A percentile compares a stretch with the other conserved stretches of the same genome.
These are phyloP conservation scores for Molorchus minor DNA, from an alignment of 2,888 invertebrate species.

Conservation along the genomic window DNA sequence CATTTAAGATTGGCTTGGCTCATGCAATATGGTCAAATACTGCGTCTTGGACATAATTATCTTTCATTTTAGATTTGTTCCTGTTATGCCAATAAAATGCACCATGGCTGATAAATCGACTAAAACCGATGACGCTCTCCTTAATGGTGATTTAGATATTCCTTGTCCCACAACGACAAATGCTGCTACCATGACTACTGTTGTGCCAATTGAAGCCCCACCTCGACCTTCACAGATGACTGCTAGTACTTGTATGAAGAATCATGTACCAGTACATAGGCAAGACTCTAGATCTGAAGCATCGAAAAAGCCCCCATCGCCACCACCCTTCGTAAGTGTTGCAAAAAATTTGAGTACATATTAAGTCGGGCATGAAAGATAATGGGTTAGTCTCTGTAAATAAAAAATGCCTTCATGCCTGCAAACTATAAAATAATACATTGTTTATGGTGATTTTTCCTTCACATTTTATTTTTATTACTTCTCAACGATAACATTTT, in stretches of 20 bases:
- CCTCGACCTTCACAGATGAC: conserved; percentile 50
- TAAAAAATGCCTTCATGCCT: too few relatives aligned
- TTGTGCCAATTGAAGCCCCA: conserved; percentile 55
- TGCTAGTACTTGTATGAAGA: conserved; percentile 49
- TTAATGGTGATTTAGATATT: conserved; percentile 54
- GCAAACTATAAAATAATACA: too few relatives aligned
- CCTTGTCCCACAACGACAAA: conserved; percentile 62
- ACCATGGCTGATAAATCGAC: conserved; percentile 75
- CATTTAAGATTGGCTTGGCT: too few relatives aligned
- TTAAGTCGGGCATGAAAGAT: too few relatives aligned
- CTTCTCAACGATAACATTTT: too few relatives aligned
- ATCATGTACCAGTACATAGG: conserved; percentile 35
- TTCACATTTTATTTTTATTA: too few relatives aligned
- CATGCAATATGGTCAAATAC: too few relatives aligned
- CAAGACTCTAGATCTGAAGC: conserved; percentile 44
- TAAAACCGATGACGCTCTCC: conserved; percentile 69
- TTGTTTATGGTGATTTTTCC: too few relatives aligned
- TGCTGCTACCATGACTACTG: conserved; percentile 67
- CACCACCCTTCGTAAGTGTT: conserved; percentile 37
- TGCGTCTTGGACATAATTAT: too few relatives aligned
- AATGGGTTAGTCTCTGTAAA: too few relatives aligned
- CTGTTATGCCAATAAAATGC: conserved; percentile 60
- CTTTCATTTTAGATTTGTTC: conserved; percentile 61
- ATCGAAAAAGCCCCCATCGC: conserved; percentile 31
- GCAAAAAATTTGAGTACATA: too few relatives aligned